These are phyloP conservation scores for Alectoris magna DNA, from an alignment of 2,797 vertebrate species.

Conservation along the genomic window DNA sequence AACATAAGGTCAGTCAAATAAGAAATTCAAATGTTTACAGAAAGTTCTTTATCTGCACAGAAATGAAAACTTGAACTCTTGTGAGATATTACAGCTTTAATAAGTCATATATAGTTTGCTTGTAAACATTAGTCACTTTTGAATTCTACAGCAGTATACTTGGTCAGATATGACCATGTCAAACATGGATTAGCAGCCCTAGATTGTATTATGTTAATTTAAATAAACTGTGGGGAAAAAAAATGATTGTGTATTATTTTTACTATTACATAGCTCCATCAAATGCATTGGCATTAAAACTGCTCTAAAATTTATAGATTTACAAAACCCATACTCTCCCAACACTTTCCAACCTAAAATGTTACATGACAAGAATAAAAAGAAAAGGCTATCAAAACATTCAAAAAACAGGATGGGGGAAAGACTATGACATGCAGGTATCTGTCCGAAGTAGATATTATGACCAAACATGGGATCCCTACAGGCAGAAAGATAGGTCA, in stretches of 20 bases:
- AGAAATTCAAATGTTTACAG: not conserved
- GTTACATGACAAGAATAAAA: not conserved
- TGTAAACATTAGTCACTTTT: not conserved
- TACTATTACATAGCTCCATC: not conserved
- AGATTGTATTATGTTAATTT: not conserved
- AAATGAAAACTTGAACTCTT: not conserved
- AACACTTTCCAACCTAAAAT: not conserved
- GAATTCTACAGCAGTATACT: not conserved
- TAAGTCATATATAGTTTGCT: not conserved
- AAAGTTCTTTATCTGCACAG: not conserved
- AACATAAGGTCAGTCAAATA: not conserved
- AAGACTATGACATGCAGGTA: not conserved
- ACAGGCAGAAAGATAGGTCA: not conserved
- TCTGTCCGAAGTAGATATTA: not conserved
- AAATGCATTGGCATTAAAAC: not conserved
- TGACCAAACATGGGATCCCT: conserved; percentile 31
- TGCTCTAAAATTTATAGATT: not conserved
- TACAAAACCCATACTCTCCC: not conserved
- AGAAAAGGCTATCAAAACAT: not conserved
- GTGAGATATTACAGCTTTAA: not conserved
- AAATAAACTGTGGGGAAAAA: fast-evolving
- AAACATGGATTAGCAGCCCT: not conserved
- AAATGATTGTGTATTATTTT: not conserved
- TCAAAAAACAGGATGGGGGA: not conserved
- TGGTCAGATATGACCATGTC: not conserved